Base-by-base conservation (phyloP, 2,797 vertebrate species). In the Crocidura indochinensis region DNA sequence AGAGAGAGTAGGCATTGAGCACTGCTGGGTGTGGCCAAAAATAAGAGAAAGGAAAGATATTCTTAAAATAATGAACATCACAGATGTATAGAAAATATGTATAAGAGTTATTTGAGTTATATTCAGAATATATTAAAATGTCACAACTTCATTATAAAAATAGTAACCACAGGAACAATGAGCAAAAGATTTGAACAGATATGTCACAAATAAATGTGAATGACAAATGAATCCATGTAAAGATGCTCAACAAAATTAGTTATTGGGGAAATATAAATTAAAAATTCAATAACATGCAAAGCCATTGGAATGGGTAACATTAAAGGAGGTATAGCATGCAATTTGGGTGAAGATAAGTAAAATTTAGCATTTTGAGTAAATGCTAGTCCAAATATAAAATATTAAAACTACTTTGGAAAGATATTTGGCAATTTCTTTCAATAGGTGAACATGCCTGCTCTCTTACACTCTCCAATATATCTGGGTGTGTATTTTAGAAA, bases 331-430 rank as follows among this genome's bases (percentile, higher is more conserved):
- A 88, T 26, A 72, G 44, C 4, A 11, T 7, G 47, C 80, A 82
- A 65, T 49, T 2, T 75, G 72, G 60, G 8, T 56, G 11, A 72
- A 8, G 27, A 60, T 64, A 4, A 47, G 38, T 90, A 81, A 15
- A 46, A 84, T 31, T 4, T 84, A 24, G 72, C 38, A 38, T 84
- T 89, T 77, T 74, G 77, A 73, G 73, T 72, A 20, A 62, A 38
- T 46, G 9, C 38, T 85, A 31, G 44, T 7, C 22, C 51, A 20
- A 62, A 6, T 46, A 10, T 69, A 93, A 87, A 95, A 65, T 69
- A 29, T 19, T 44, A 86, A 94, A 76, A 73, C 31, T 8, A 29
- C 10, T 84, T 84, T 85, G 44, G 71, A 88, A 92, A 87, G 47
- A 19, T 77, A 14, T 82, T 77, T 84, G 49, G 81, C 8, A 72